phyloP scores from a whole-genome alignment of 2,113 vertebrate genomes.

The Platysternon megacephalum region DNA sequence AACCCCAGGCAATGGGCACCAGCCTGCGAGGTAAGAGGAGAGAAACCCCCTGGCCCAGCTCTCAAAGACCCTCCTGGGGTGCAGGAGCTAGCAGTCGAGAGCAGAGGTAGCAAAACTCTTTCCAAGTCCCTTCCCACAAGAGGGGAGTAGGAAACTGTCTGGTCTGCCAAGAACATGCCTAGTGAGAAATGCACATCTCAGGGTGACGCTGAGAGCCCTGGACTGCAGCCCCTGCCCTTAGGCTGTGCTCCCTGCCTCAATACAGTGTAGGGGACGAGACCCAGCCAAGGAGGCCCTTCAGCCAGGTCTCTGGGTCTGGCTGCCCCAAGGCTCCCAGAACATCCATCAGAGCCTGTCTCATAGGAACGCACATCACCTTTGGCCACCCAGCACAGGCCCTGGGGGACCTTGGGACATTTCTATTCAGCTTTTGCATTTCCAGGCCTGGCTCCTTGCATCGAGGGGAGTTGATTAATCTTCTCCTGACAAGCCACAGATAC shows the following conservation, averaged over 20 bases:
- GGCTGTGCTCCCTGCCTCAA: neutral
- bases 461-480: neutral
- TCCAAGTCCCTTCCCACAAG: neutral
- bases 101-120: neutral
- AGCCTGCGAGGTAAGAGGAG: neutral
- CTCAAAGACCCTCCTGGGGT: neutral
- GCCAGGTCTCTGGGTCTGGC: neutral
- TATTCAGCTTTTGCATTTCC: neutral
- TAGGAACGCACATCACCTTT: neutral
- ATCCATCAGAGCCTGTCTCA: neutral
- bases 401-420: too few species aligned
- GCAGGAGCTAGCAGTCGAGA: neutral
- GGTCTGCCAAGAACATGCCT: neutral
- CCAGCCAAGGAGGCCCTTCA: neutral
- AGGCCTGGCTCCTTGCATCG: neutral
- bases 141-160: neutral
- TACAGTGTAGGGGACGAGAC: neutral
- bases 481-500: neutral
- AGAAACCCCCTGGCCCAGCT: neutral
- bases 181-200: neutral
- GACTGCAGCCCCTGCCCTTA: neutral
- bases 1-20: neutral
- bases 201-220: neutral
- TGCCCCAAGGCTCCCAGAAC: neutral
- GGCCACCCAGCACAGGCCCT: neutral